Base-by-base conservation (phyloP, 2,888 invertebrate species). In the Entomobrya proxima region DNA sequence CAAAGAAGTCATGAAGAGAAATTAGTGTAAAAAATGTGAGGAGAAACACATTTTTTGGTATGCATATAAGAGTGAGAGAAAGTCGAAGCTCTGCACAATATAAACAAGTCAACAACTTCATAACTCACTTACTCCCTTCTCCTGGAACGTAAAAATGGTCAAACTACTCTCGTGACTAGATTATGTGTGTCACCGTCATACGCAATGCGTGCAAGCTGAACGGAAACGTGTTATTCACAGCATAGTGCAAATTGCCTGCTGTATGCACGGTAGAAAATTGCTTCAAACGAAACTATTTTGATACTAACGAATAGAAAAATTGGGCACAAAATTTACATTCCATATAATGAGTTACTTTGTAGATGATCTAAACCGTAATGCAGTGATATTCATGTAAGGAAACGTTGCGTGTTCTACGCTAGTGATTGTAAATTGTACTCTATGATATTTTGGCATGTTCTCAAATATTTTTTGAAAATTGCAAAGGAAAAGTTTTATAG, bases 1-100 rank as follows among this genome's bases (percentile, higher is more conserved):
- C 72, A 47, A 72, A 72, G 47, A 72, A 72, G 47, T 72, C 72
- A 72, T 47, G 72, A 30, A 47, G 72, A 72, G 72, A 72, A 72
- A 72, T 72, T 72, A 72, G 27, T 72, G 47, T 30, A 47, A 72
- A 67, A 64, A 44, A 72, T 44, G 69, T 18, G 72, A 47, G n/a
- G 47, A 72, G 47, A 72, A n/a, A n/a, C n/a, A n/a, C n/a, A n/a
- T n/a, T n/a, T n/a, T n/a, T n/a, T n/a, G n/a, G 47, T 47, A 72
- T 72, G 21, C 40, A 40, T n/a, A 64, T 27, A 61, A 61, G 55
- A 27, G 4, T 24, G 52, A 24, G 21, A 52, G 24, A 27, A 9
- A 61, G 15, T 32, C 15, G 13, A 32, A n/a, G 32, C 7, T 61
- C 21, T 27, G n/a, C 24, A 4, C 35, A 32, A 61, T n/a, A n/a